phyloP scores from a whole-genome alignment of 2,113 vertebrate genomes.

The Copsychus sechellarum region DNA sequence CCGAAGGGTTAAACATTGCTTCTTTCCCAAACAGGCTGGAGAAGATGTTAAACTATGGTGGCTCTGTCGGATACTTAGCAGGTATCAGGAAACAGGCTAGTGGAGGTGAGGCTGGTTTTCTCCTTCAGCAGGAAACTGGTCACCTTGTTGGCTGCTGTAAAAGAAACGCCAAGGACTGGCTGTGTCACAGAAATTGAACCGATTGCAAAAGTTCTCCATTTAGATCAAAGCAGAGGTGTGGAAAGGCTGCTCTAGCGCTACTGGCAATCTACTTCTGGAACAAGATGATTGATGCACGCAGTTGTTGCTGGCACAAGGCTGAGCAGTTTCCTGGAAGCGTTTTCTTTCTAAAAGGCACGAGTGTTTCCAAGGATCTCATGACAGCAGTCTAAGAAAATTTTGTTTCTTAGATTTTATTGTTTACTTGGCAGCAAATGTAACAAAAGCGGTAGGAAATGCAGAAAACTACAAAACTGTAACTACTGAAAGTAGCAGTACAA shows the following conservation, averaged over 20 bases:
- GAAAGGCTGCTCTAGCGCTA: not conserved
- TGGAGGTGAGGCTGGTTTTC: not conserved
- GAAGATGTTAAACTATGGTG: not conserved
- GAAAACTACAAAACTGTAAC: not conserved
- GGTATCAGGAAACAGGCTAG: not conserved
- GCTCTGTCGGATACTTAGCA: not conserved
- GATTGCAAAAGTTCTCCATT: not conserved
- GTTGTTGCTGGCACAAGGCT: not conserved
- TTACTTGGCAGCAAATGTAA: not conserved
- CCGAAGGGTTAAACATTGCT: not conserved
- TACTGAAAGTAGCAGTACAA: not conserved
- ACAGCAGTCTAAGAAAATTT: not conserved
- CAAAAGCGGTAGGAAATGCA: not conserved
- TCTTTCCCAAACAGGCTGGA: not conserved
- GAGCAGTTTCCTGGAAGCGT: not conserved
- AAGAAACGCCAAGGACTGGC: not conserved
- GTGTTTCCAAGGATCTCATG: not conserved
- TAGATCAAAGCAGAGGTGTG: not conserved
- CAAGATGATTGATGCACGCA: not conserved
- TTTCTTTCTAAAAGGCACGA: not conserved
- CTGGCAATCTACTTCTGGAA: not conserved
- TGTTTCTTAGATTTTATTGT: not conserved
- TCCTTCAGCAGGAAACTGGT: not conserved
- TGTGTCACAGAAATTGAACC: not conserved
- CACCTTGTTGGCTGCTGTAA: not conserved